A percentile compares a stretch with the other conserved stretches of the same genome.
Evolutionary conservation across 1,140 invertebrate genomes (phyloP).

Genomic region (Drusus annulatus): DNA sequence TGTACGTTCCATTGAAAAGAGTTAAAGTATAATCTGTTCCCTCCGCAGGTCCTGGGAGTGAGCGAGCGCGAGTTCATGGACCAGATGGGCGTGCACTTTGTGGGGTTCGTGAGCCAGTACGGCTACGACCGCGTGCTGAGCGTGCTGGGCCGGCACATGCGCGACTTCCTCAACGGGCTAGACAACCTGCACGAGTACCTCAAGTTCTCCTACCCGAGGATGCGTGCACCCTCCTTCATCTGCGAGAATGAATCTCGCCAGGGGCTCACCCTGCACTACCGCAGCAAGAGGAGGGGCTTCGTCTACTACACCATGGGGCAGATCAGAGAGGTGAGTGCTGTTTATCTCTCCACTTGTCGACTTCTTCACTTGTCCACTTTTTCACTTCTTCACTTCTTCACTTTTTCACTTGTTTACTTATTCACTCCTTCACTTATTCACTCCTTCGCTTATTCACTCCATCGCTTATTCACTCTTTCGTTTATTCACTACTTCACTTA

Average conservation of each 20-base stretch:
- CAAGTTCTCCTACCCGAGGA: constrained; percentile 94
- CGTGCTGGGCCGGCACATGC: constrained; percentile 91
- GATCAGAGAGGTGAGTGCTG: constrained; percentile 81
- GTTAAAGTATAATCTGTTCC: too few species aligned
- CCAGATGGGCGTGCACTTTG: constrained; percentile 92
- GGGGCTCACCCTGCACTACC: constrained; percentile 93
- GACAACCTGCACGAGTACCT: constrained; percentile 98
- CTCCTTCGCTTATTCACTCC: too few species aligned
- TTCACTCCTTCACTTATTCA: too few species aligned
- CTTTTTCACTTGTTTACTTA: too few species aligned
- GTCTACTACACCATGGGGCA: constrained; percentile 98
- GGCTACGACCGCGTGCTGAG: constrained; percentile 94
- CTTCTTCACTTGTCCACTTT: too few species aligned
- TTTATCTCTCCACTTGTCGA: too few species aligned
- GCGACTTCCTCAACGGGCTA: constrained; percentile 96
- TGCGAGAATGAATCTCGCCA: constrained; percentile 95
- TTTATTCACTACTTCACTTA: too few species aligned
- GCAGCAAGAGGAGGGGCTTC: constrained; percentile 93
- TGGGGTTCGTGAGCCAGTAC: constrained; percentile 93
- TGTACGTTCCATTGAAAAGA: too few species aligned
- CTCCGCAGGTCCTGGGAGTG: constrained; percentile 85
- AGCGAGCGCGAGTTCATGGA: constrained; percentile 91
- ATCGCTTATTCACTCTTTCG: too few species aligned
- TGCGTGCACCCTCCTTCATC: constrained; percentile 93
- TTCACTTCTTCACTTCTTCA: too few species aligned